phyloP scores from a whole-genome alignment of 2,113 vertebrate genomes.

The Hippocampus barbouri region DNA sequence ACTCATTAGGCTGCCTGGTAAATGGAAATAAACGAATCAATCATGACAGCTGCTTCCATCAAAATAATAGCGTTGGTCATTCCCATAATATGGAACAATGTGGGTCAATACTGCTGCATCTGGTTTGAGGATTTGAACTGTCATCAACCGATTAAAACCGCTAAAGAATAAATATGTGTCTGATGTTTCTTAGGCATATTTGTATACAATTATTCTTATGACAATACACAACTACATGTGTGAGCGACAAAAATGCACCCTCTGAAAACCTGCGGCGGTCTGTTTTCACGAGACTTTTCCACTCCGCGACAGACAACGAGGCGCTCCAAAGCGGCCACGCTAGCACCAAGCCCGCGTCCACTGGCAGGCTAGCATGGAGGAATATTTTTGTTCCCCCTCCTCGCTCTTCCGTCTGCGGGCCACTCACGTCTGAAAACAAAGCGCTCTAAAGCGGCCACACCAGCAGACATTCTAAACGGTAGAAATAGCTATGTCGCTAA shows the following conservation, averaged over 20 bases:
- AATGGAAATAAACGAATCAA: conserved; percentile 32
- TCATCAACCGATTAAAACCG: not conserved
- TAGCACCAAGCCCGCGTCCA: not conserved
- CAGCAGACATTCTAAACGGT: not conserved
- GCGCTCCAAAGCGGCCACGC: not conserved
- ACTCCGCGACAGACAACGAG: not conserved
- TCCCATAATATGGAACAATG: conserved; percentile 17
- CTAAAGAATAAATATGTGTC: not conserved
- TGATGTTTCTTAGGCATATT: not conserved
- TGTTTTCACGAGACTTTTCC: too few relatives aligned
- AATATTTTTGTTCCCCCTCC: not conserved
- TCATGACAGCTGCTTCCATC: conserved; percentile 34
- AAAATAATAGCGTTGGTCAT: conserved; percentile 31
- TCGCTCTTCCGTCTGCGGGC: too few relatives aligned
- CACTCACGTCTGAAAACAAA: too few relatives aligned
- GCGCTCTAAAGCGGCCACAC: not conserved
- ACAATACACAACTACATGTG: too few relatives aligned
- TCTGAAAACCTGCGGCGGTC: too few relatives aligned
- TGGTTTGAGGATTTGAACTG: not conserved
- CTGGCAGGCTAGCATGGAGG: not conserved
- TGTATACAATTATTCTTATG: too few relatives aligned
- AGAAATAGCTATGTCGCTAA: not conserved
- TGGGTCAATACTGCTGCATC: conserved; percentile 28
- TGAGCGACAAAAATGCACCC: too few relatives aligned
- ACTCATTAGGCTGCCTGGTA: conserved; percentile 37